Conservation (phyloP, 2,888 invertebrate genomes). For the Hybos culiciformis region DNA sequence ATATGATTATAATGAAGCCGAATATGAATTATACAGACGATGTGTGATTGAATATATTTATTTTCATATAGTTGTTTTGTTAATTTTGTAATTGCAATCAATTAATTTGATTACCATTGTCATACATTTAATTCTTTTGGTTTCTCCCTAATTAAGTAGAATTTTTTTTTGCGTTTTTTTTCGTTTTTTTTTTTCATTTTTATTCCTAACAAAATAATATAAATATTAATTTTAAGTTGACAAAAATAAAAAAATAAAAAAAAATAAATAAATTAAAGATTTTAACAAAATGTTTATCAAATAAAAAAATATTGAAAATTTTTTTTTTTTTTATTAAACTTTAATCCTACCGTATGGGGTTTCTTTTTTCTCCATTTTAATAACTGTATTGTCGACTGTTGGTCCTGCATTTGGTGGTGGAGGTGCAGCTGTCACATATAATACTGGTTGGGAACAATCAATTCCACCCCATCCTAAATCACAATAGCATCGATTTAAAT, state of each 20-base stretch:
- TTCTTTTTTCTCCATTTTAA: slow-evolving; percentile 73
- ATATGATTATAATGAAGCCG: too few relatives aligned
- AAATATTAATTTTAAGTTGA: slow-evolving; percentile 1
- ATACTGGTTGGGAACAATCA: slow-evolving; percentile 70
- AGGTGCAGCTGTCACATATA: slow-evolving; percentile 52
- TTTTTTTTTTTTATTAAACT: slow-evolving; percentile 5
- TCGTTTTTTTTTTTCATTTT: background rate
- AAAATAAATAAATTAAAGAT: background rate
- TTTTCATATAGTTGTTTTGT: background rate
- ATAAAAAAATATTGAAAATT: slow-evolving; percentile 5
- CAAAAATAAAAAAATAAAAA: slow-evolving; percentile 1
- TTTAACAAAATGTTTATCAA: slow-evolving; percentile 3
- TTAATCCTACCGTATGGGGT: slow-evolving; percentile 76
- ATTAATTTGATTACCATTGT: slow-evolving; percentile 22
- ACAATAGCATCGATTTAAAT: slow-evolving; percentile 85
- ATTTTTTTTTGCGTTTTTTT: background rate
- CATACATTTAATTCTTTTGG: slow-evolving; percentile 12
- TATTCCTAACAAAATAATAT: background rate
- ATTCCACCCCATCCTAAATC: slow-evolving; percentile 73
- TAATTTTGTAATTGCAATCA: slow-evolving; percentile 8
- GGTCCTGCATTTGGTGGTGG: slow-evolving; percentile 41
- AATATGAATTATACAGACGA: too few relatives aligned
- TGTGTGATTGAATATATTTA: too few relatives aligned
- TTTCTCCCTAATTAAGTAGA: slow-evolving; percentile 2
- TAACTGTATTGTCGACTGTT: slow-evolving; percentile 43